These are phyloP conservation scores for Ennomos quercinarius DNA, from an alignment of 2,888 invertebrate genomes.

Conservation along the genomic window DNA sequence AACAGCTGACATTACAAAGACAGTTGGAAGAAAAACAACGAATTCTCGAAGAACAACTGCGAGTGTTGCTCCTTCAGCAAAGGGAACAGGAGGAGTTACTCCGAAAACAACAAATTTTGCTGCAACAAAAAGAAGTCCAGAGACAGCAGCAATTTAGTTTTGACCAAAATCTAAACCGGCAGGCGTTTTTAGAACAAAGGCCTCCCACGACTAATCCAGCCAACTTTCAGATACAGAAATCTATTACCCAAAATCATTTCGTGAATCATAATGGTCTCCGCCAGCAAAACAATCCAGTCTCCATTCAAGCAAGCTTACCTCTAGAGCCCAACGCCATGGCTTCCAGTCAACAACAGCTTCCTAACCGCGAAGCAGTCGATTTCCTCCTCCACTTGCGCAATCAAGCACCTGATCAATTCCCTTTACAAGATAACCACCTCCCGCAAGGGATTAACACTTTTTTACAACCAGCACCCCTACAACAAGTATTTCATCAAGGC, in stretches of 20 bases:
- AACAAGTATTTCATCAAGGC: constrained; percentile 65
- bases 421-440: constrained; percentile 78
- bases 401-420: constrained; percentile 76
- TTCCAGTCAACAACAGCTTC: constrained; percentile 84
- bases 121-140: constrained; percentile 77
- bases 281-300: constrained; percentile 67
- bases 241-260: constrained; percentile 60
- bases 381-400: constrained; percentile 77
- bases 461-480: constrained; percentile 63
- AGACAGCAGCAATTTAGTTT: constrained; percentile 26
- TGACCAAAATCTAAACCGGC: constrained; percentile 51
- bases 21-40: constrained; percentile 88
- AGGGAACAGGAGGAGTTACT: constrained; percentile 89
- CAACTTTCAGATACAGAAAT: constrained; percentile 67
- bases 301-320: constrained; percentile 81
- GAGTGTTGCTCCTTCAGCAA: constrained; percentile 87
- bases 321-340: constrained; percentile 64
- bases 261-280: constrained; percentile 58
- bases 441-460: constrained; percentile 75
- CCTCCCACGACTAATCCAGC: constrained; percentile 62
- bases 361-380: constrained; percentile 85
- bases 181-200: constrained; percentile 49
- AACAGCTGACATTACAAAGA: constrained; percentile 72
- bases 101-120: constrained; percentile 87
- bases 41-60: constrained; percentile 89